Evolutionary conservation across 2,888 invertebrate species (phyloP).

Genomic region (Carpatolechia fugitivella): DNA sequence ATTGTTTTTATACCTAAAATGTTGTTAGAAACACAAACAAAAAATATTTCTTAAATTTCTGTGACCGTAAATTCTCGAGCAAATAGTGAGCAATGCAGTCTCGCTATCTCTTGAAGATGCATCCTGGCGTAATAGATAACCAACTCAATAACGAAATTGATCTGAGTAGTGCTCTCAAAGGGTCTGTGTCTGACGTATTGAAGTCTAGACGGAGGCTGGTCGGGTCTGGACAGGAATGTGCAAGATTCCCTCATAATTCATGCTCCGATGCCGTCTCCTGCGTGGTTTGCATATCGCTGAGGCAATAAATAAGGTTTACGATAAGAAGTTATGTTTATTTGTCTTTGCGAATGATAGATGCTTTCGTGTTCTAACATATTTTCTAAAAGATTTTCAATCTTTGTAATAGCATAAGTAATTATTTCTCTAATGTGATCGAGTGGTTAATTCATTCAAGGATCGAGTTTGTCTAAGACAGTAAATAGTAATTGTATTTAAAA

Average conservation of each 20-base stretch:
- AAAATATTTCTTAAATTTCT: no score
- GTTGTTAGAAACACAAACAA: no score
- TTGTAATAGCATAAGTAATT: no score
- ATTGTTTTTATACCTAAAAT: no score
- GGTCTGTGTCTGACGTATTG: constrained; percentile 15
- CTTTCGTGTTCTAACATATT: not conserved
- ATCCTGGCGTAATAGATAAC: not conserved
- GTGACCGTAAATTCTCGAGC: no score
- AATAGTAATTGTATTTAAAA: no score
- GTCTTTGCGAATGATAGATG: not conserved
- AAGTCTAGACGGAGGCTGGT: constrained; percentile 13
- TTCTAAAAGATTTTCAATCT: no score
- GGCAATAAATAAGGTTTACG: not conserved
- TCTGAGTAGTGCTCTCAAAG: constrained; percentile 2
- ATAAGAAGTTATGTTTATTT: not conserved
- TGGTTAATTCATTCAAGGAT: no score
- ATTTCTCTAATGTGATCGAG: no score
- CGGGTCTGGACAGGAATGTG: constrained; percentile 12
- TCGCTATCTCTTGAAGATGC: no score
- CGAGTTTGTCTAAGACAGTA: no score
- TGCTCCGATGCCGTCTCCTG: constrained; percentile 27
- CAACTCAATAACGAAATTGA: not conserved
- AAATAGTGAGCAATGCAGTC: no score
- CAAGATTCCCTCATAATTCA: constrained; percentile 35
- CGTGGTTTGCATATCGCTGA: constrained; percentile 14